phyloP scores from a whole-genome alignment of 92 coral and sea anemone species.

The Phenganax subtilis region DNA sequence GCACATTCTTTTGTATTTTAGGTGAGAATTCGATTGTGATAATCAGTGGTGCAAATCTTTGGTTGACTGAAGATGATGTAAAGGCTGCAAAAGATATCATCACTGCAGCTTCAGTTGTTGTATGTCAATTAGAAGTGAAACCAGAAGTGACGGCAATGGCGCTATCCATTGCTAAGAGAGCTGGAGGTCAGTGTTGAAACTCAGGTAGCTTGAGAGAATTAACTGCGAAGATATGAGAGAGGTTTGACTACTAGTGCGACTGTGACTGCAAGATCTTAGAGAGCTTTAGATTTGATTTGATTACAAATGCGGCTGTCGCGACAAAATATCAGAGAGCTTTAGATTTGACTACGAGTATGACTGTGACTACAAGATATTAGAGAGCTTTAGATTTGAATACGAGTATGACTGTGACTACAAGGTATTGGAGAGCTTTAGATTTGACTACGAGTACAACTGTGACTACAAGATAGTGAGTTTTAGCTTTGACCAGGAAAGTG shows the following conservation, averaged over 20 bases:
- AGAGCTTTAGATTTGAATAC: no score
- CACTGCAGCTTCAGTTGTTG: constrained; percentile 74
- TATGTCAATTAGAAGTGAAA: constrained; percentile 85
- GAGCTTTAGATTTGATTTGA: no score
- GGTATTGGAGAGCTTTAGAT: no score
- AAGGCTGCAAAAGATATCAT: constrained; percentile 66
- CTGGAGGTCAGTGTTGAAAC: constrained; percentile 58
- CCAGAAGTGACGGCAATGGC: constrained; percentile 86
- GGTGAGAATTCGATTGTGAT: constrained; percentile 94
- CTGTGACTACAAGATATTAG: no score
- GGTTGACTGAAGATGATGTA: constrained; percentile 71
- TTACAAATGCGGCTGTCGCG: no score
- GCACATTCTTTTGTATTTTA: background rate
- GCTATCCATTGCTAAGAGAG: constrained; percentile 69
- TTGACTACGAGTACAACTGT: no score
- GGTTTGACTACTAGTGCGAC: background rate
- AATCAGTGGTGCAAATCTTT: constrained; percentile 92
- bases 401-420: no score
- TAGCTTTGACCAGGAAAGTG: no score
- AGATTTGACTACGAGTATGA: background rate
- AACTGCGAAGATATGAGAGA: background rate
- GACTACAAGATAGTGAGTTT: no score
- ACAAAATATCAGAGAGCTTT: no score
- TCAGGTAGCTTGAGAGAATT: background rate
- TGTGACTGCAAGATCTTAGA: background rate